Percentiles rank a stretch among this genome's conserved stretches.
Evolutionary conservation across 2,888 invertebrate species (phyloP).

Genomic region (Actias luna): DNA sequence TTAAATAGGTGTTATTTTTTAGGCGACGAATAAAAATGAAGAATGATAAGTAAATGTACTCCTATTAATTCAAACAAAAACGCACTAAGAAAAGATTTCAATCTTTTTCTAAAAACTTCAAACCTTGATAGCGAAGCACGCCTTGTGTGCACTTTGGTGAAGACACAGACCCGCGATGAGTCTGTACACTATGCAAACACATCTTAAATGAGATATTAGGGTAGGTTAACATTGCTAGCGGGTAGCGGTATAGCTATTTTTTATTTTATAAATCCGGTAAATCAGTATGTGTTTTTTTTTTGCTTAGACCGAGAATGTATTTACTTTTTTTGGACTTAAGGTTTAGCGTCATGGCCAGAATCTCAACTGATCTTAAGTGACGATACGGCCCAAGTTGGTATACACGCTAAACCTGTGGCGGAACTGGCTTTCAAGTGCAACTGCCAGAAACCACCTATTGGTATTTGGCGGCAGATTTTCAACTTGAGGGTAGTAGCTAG

Average conservation of each 20-base stretch:
- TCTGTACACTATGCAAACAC: constrained; percentile 63
- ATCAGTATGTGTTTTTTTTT: neutral
- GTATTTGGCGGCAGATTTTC: no score
- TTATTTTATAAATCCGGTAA: neutral
- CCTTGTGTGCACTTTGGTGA: constrained; percentile 58
- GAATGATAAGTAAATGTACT: constrained; percentile 8
- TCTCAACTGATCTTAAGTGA: no score
- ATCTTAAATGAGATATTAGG: constrained; percentile 61
- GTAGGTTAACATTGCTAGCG: constrained; percentile 29
- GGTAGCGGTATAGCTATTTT: constrained; percentile 16
- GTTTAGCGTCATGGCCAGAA: no score
- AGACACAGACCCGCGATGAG: constrained; percentile 54
- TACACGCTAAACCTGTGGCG: no score
- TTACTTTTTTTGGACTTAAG: no score
- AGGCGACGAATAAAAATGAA: neutral
- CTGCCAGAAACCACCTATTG: no score
- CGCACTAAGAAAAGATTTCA: constrained; percentile 32
- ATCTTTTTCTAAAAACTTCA: constrained; percentile 29
- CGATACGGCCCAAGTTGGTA: no score
- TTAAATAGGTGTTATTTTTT: neutral
- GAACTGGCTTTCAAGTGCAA: no score
- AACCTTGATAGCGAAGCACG: constrained; percentile 49
- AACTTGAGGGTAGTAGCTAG: no score
- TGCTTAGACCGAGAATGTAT: neutral
- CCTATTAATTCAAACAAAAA: constrained; percentile 17